A percentile compares a stretch with the other conserved stretches of the same genome.
phyloP scores from a whole-genome alignment of 2,888 invertebrate species.

The Quadriops clusia region DNA sequence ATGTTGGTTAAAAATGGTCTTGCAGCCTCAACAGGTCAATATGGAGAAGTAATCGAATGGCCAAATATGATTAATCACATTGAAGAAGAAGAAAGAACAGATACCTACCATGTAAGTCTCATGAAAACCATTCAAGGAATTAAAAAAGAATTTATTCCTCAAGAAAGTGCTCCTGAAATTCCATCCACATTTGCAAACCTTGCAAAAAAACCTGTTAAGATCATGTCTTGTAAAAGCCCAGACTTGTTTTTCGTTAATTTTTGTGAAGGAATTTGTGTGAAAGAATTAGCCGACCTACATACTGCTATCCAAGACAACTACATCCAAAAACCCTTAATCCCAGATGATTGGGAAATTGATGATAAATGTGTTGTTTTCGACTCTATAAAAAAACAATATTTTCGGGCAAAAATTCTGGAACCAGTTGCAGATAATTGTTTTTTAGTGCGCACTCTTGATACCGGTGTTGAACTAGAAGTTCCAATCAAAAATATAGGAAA shows the following conservation, averaged over 20 bases:
- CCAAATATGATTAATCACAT: no score
- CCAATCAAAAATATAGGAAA: slow-evolving; percentile 37
- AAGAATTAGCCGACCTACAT: slow-evolving; percentile 30
- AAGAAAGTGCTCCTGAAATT: no score
- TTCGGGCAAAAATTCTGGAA: slow-evolving; percentile 45
- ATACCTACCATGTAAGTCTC: slow-evolving; percentile 39
- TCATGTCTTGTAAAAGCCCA: slow-evolving; percentile 26
- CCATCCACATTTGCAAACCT: no score
- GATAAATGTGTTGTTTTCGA: slow-evolving; percentile 40
- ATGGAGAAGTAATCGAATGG: no score
- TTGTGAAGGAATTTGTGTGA: slow-evolving; percentile 7
- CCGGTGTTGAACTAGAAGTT: slow-evolving; percentile 44
- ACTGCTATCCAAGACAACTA: slow-evolving; percentile 42
- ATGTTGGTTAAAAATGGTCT: slow-evolving; percentile 39
- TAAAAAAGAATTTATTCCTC: no score
- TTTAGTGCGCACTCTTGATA: slow-evolving; percentile 55
- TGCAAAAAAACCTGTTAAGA: slow-evolving; percentile 20
- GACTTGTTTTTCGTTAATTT: slow-evolving; percentile 23
- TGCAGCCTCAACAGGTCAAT: slow-evolving; percentile 40
- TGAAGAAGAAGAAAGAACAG: no score
- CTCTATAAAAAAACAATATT: slow-evolving; percentile 46
- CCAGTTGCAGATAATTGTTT: slow-evolving; percentile 33
- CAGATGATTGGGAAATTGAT: slow-evolving; percentile 41
- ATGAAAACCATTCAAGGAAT: no score
- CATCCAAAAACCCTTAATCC: slow-evolving; percentile 9